These are phyloP conservation scores for Tetraodon nigroviridis DNA, from an alignment of 2,113 vertebrate genomes.

Conservation along the genomic window DNA sequence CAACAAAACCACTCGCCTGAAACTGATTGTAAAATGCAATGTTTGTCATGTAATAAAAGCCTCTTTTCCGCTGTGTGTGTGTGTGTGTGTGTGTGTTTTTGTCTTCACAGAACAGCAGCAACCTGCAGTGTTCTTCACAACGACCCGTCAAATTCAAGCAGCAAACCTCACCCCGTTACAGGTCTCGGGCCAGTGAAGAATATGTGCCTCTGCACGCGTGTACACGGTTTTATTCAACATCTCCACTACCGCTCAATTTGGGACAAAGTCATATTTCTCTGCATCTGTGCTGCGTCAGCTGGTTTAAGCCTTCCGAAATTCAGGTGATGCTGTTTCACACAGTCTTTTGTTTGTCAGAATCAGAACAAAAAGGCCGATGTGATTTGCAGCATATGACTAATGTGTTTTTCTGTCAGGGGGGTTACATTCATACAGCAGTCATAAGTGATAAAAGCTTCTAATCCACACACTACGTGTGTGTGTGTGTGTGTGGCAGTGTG, in stretches of 20 bases:
- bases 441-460: constrained; percentile 59
- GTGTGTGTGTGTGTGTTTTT: no score
- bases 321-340: no score
- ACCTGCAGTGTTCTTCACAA: no score
- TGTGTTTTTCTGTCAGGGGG: constrained; percentile 8
- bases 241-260: background rate
- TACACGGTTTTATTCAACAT: background rate
- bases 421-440: constrained; percentile 18
- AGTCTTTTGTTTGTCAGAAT: background rate
- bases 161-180: background rate
- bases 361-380: background rate
- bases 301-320: no score
- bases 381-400: background rate
- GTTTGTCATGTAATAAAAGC: no score
- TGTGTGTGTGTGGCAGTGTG: constrained; percentile 53
- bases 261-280: background rate
- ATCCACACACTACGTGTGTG: constrained; percentile 65
- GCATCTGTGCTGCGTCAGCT: background rate
- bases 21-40: no score
- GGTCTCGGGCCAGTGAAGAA: background rate
- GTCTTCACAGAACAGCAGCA: background rate
- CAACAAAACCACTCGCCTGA: no score
- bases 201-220: no score
- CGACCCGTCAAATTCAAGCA: background rate
- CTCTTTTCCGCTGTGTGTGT: no score